Conservation (phyloP, 2,797 vertebrate species). For the Kryptopterus vitreolus region DNA sequence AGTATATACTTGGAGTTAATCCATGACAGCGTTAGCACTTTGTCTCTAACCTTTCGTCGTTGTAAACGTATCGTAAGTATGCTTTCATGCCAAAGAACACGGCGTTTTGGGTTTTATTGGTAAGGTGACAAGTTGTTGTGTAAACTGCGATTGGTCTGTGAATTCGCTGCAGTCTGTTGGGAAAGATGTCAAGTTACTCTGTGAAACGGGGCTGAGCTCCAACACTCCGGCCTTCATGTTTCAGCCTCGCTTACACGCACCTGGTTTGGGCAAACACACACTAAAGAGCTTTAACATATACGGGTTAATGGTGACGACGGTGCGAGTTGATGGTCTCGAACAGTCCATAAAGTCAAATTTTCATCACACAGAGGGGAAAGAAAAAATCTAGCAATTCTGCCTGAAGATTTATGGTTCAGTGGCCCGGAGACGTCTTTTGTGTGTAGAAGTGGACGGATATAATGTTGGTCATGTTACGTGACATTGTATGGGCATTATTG, state of each 20-base stretch:
- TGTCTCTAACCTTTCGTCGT: background rate
- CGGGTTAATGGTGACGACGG: background rate
- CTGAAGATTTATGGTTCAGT: background rate
- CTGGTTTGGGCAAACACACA: background rate
- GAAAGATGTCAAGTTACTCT: conserved; percentile 50
- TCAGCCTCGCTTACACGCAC: background rate
- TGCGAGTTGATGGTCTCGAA: background rate
- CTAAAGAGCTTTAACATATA: background rate
- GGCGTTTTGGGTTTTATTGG: conserved; percentile 46
- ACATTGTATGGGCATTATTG: no score
- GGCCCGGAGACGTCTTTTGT: background rate
- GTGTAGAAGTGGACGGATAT: background rate
- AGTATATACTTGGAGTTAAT: background rate
- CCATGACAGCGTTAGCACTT: background rate
- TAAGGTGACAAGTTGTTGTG: conserved; percentile 63
- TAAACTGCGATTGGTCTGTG: conserved; percentile 60
- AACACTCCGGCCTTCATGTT: background rate
- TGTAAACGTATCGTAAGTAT: conserved; percentile 44
- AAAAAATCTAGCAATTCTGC: background rate
- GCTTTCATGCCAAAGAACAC: conserved; percentile 18
- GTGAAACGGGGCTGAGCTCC: conserved; percentile 48
- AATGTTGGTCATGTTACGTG: background rate
- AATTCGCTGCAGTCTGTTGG: conserved; percentile 61
- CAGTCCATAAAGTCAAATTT: no score
- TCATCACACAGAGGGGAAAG: background rate